Evolutionary conservation across 2,888 invertebrate species (phyloP).

Genomic region (Gymnosoma rotundatum): DNA sequence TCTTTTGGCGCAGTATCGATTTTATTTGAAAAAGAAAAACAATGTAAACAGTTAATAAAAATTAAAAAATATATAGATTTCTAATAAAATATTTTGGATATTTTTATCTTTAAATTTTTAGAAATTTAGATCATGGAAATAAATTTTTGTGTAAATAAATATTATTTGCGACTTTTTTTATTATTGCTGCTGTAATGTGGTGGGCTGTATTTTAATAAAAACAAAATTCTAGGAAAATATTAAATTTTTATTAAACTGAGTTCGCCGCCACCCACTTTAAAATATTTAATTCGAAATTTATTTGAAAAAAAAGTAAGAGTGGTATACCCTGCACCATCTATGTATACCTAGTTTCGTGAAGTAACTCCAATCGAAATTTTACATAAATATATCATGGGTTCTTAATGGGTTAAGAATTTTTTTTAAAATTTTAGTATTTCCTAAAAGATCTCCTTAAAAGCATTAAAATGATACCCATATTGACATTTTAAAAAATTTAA

Average conservation of each 20-base stretch:
- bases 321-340: too few relatives aligned
- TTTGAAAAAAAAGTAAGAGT: too few relatives aligned
- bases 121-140: conserved; percentile 47
- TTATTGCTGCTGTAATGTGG: conserved; percentile 17
- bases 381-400: too few relatives aligned
- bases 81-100: background rate
- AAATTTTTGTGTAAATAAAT: conserved; percentile 36
- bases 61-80: background rate
- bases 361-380: too few relatives aligned
- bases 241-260: background rate
- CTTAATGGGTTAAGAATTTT: too few relatives aligned
- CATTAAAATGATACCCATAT: too few relatives aligned
- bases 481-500: too few relatives aligned
- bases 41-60: conserved; percentile 38
- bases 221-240: background rate
- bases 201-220: conserved; percentile 2
- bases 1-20: conserved; percentile 8
- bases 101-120: background rate
- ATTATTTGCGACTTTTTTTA: conserved; percentile 1
- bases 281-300: too few relatives aligned
- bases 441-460: too few relatives aligned
- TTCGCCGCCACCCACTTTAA: background rate
- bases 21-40: background rate
- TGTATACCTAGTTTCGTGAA: too few relatives aligned
- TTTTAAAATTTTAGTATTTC: too few relatives aligned